phyloP scores from a whole-genome alignment of 2,113 vertebrate species.

The Corythoichthys haematopterus region DNA sequence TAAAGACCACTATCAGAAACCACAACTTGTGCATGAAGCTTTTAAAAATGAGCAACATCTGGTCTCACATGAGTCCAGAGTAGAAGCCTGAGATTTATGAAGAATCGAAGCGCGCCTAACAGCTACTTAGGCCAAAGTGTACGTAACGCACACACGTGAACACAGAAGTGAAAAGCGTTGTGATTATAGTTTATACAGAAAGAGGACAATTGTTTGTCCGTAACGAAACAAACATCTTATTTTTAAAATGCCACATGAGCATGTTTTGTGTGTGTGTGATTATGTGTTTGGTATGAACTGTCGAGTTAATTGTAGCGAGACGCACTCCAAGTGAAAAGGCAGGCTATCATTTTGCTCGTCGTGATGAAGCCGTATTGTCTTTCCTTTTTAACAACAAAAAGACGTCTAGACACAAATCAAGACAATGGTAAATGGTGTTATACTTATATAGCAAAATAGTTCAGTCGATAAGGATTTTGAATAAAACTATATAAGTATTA shows the following conservation, averaged over 20 bases:
- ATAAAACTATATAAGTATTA: background rate
- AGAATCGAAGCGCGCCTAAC: conserved; percentile 48
- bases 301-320: background rate
- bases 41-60: conserved; percentile 52
- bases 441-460: background rate
- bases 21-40: conserved; percentile 39
- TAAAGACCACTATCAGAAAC: conserved; percentile 36
- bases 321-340: background rate
- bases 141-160: conserved; percentile 24
- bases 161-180: conserved; percentile 52
- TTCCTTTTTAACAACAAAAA: background rate
- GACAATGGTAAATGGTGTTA: background rate
- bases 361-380: background rate
- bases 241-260: conserved; percentile 12
- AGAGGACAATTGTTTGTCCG: conserved; percentile 43
- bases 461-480: background rate
- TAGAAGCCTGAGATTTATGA: conserved; percentile 48
- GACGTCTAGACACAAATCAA: background rate
- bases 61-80: conserved; percentile 48
- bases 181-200: conserved; percentile 53
- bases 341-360: conserved; percentile 1
- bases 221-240: conserved; percentile 50
- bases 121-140: conserved; percentile 52
- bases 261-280: conserved; percentile 5
- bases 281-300: background rate